These are phyloP conservation scores for Chaenogobius annularis DNA, from an alignment of 2,113 vertebrate species.

Conservation along the genomic window DNA sequence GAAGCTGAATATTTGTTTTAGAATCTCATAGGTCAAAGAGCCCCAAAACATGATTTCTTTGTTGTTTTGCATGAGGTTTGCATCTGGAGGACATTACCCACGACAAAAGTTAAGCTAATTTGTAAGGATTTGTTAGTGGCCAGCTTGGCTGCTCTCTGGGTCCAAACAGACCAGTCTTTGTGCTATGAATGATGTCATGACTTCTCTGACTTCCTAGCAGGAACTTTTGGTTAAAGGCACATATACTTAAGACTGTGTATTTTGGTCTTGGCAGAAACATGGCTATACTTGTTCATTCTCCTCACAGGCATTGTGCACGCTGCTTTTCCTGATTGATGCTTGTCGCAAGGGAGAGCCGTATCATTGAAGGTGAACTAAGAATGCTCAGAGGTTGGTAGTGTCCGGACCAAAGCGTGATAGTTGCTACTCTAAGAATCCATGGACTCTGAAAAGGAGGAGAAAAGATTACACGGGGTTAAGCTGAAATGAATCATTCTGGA, in stretches of 20 bases:
- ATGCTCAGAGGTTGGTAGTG: slow-evolving; percentile 36
- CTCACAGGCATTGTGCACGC: slow-evolving; percentile 36
- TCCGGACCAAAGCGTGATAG: slow-evolving; percentile 38
- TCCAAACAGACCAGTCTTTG: slow-evolving; percentile 66
- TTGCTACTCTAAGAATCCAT: slow-evolving; percentile 46
- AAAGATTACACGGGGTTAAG: slow-evolving; percentile 51
- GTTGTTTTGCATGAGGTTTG: slow-evolving; percentile 15
- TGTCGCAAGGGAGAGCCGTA: slow-evolving; percentile 37
- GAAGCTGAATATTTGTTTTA: too few relatives aligned
- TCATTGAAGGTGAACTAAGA: slow-evolving; percentile 51
- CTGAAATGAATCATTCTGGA: slow-evolving; percentile 41
- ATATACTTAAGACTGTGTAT: neutral
- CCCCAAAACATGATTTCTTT: neutral
- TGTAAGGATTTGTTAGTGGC: slow-evolving; percentile 24
- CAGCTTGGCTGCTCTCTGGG: slow-evolving; percentile 46
- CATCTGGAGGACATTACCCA: slow-evolving; percentile 28
- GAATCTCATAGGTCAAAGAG: too few relatives aligned
- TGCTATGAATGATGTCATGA: slow-evolving; percentile 65
- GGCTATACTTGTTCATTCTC: slow-evolving; percentile 30
- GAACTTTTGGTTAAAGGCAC: slow-evolving; percentile 46
- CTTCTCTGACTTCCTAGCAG: slow-evolving; percentile 56
- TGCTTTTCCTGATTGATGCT: slow-evolving; percentile 53
- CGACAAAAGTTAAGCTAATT: slow-evolving; percentile 21
- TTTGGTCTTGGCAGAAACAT: slow-evolving; percentile 12
- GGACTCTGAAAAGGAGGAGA: slow-evolving; percentile 9